These are phyloP conservation scores for Leptinotarsa lineolata DNA, from an alignment of 1,140 invertebrate species.

Conservation along the genomic window DNA sequence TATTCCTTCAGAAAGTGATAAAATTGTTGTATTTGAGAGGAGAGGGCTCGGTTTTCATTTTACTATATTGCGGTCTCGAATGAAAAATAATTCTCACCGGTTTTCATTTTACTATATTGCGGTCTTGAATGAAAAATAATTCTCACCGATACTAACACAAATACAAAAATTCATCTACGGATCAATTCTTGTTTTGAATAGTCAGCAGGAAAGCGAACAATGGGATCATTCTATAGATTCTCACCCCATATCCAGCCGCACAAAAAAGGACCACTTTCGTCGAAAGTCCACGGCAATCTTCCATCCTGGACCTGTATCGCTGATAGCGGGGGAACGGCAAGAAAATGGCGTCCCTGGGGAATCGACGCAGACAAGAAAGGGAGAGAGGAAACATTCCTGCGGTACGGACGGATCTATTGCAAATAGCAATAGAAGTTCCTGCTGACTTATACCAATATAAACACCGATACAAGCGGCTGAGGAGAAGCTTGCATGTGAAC, in stretches of 20 bases:
- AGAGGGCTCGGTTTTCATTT: no score
- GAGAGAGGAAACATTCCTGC: slow-evolving; percentile 41
- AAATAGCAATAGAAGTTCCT: slow-evolving; percentile 25
- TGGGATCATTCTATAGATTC: no score
- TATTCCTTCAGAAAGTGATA: no score
- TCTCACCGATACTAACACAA: no score
- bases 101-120: no score
- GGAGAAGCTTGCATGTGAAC: slow-evolving; percentile 29
- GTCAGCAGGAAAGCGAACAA: not conserved
- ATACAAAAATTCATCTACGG: not conserved
- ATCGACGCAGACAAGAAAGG: slow-evolving; percentile 29
- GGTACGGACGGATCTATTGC: slow-evolving; percentile 29
- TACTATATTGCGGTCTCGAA: no score
- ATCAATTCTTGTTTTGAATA: not conserved
- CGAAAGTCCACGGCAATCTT: slow-evolving; percentile 46
- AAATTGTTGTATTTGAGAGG: no score
- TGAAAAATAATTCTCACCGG: no score
- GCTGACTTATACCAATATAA: slow-evolving; percentile 17
- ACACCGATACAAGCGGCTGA: not conserved
- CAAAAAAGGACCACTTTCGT: slow-evolving; percentile 30
- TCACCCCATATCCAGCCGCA: not conserved
- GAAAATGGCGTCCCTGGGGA: slow-evolving; percentile 50
- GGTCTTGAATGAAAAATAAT: no score
- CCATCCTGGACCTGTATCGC: slow-evolving; percentile 43
- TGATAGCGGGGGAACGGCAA: slow-evolving; percentile 50